phyloP scores from a whole-genome alignment of 1,140 invertebrate species.

The Papilio machaon region DNA sequence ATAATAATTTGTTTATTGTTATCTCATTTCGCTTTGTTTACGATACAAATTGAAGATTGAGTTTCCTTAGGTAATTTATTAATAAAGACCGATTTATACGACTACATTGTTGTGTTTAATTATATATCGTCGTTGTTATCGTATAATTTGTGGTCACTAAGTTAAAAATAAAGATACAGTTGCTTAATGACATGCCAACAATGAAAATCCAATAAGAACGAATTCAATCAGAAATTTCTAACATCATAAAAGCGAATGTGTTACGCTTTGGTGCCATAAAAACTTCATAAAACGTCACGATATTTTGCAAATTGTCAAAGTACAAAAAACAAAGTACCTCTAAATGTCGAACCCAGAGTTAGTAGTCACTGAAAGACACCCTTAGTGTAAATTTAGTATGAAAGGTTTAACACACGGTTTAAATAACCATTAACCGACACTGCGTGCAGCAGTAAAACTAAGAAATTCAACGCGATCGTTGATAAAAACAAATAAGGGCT shows the following conservation, averaged over 20 bases:
- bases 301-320: not conserved
- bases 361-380: no score
- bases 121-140: not conserved
- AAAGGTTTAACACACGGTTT: no score
- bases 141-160: not conserved
- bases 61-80: slow-evolving; percentile 53
- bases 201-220: not conserved
- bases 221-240: not conserved
- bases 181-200: not conserved
- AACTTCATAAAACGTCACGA: not conserved
- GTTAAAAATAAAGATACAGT: not conserved
- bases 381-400: no score
- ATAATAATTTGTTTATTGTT: slow-evolving; percentile 68
- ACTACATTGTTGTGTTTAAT: not conserved
- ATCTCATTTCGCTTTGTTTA: slow-evolving; percentile 55
- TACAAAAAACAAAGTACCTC: not conserved
- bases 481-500: no score
- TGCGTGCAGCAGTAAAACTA: no score
- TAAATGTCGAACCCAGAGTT: no score
- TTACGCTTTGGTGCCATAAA: not conserved
- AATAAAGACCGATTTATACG: not conserved
- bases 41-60: slow-evolving; percentile 53
- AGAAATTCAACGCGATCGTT: no score
- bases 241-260: not conserved
- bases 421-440: no score